Evolutionary conservation across 2,113 vertebrate genomes (phyloP), one percentile per base, ranked within the genome.

Genomic region (Erinaceus europaeus): DNA sequence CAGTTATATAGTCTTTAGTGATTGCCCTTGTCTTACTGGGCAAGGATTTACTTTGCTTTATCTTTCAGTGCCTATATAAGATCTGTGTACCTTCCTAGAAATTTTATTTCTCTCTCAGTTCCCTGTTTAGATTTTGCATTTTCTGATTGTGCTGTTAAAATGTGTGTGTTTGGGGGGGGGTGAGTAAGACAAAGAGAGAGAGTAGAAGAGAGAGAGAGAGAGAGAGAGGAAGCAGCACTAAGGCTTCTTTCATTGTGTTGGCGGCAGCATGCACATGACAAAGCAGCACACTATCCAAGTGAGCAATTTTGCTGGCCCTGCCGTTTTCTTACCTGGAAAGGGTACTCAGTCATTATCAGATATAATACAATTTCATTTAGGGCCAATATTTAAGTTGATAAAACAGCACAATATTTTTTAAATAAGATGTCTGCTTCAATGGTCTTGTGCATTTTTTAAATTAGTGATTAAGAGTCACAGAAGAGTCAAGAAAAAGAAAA

Each of bases 91-190:
- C 69, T 86, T 57, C 44, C 50, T 86, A n/a, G 73, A 67, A 72
- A 90, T 75, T 61, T 94, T 9, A 83, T 89, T 86, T 90, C 21
- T 84, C 36, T 77, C 21, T 32, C 27, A 69, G 20, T 55, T 81
- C 6, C 29, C n/a, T 86, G 59, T 94, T 67, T 89, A 64, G 50
- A 69, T 44, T 73, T 86, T 12, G 34, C 64, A 67, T 18, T 52
- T 65, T 25, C 32, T 73, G 36, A 64, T 0, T 61, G 50, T 75
- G 4, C 85, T 59, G 6, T n/a, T n/a, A n/a, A n/a, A n/a, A n/a
- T n/a, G n/a, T n/a, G n/a, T n/a, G n/a, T n/a, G n/a, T n/a, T n/a
- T n/a, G n/a, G n/a, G n/a, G n/a, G n/a, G n/a, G n/a, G n/a, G n/a
- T n/a, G n/a, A n/a, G n/a, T n/a, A n/a, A n/a, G n/a, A n/a, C n/a